Evolutionary conservation across 2,888 invertebrate species (phyloP), one percentile per base, ranked within the genome.

Genomic region (Helleia helle): DNA sequence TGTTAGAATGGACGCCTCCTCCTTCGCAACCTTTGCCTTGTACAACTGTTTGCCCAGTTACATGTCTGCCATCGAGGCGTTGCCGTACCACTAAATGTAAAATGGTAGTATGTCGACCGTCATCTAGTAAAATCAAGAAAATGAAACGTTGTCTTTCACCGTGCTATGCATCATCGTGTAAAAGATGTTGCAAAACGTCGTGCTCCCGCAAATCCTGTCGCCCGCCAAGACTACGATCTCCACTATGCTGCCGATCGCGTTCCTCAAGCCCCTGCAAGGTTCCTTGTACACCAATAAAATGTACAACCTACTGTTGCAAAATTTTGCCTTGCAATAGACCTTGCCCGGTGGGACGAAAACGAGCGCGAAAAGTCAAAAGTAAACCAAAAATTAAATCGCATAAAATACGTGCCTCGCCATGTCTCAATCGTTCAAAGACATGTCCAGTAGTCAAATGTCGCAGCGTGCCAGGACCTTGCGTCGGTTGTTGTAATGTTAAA

Each of bases 1-100:
- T 83, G 73, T 52, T 84, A 27, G 83, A 84, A 56, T 84, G 83
- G 83, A 75, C 74, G 4, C 83, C 81, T 1, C 83, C 83, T 2
- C 69, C 73, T 4, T 50, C 53, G 7, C 60, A 68, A 4, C 52
- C 62, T n/a, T 50, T 56, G 9, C 45, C 65, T 3, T 71, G 70
- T 37, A 53, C 53, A 7, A 37, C 43, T 5, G 60, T 68, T 1
- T 67, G 62, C 43, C 48, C 52, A 1, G 43, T 48, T 9, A 46
- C 58, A 2, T 67, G 61, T 37, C 29, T 50, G 6, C 43, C 48
- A 11, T 48, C 63, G 4, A 30, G 45, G 12, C 36, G 52, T 2
- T 65, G 60, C 40, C 62, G 61, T n/a, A 60, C 64, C 30, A 50
- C 62, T 12, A 75, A 64, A 57, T 72, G 71, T 54, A 74, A 64